phyloP scores from a whole-genome alignment of 2,797 vertebrate species.

The Neomorphus geoffroyi region DNA sequence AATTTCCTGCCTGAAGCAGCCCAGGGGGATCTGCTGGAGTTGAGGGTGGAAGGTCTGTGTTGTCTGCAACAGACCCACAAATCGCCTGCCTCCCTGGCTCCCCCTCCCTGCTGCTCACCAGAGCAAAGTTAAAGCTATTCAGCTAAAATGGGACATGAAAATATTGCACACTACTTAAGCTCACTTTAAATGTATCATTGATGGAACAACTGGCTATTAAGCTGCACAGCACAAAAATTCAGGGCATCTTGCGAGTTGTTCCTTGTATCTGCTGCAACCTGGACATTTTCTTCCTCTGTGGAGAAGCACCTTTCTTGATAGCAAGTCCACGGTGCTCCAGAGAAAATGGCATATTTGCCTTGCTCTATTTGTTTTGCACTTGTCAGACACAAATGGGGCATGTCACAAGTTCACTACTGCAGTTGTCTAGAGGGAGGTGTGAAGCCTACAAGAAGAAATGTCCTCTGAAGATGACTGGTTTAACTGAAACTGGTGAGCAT shows the following conservation, averaged over 20 bases:
- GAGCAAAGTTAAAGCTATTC: neutral
- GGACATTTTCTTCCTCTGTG: neutral
- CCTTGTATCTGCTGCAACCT: neutral
- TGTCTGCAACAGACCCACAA: neutral
- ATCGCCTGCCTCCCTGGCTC: neutral
- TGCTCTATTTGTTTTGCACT: neutral
- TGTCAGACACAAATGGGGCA: neutral
- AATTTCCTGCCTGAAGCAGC: neutral
- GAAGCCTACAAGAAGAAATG: neutral
- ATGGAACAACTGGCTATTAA: neutral
- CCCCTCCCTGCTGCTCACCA: neutral
- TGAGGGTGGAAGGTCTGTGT: fast-evolving
- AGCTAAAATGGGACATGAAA: neutral
- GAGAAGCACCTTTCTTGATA: neutral
- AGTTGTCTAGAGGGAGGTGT: neutral
- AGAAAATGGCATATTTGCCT: neutral
- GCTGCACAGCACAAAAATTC: neutral
- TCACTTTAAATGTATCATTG: neutral
- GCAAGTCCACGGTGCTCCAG: neutral
- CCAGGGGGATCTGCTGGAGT: neutral
- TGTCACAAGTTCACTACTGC: neutral
- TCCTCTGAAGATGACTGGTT: neutral
- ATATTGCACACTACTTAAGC: neutral
- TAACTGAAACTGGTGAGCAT: neutral
- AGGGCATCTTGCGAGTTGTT: neutral